Percentiles rank a stretch among this genome's conserved stretches.
Evolutionary conservation across 2,888 invertebrate species (phyloP).

Genomic region (Agrotis segetum): DNA sequence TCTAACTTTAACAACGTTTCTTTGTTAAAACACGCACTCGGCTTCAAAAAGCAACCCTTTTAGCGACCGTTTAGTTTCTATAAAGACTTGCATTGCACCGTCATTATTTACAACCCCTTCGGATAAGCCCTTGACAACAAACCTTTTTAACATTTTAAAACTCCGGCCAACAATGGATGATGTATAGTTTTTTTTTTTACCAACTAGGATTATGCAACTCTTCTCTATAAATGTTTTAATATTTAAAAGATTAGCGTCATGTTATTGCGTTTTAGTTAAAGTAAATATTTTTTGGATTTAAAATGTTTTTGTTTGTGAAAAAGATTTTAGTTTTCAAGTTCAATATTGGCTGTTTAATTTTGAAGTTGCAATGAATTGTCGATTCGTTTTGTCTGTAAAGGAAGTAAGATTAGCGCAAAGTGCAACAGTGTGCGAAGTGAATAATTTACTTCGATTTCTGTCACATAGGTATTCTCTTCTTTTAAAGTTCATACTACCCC

Average conservation of each 20-base stretch:
- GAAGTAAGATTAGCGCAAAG: background rate
- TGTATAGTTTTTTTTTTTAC: constrained; percentile 83
- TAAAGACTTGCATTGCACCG: constrained; percentile 87
- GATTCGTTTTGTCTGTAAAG: background rate
- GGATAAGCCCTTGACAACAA: constrained; percentile 88
- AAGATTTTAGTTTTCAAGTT: constrained; percentile 63
- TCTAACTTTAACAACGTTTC: constrained; percentile 15
- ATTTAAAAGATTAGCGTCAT: constrained; percentile 90
- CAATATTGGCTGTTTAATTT: constrained; percentile 27
- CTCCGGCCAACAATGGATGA: constrained; percentile 84
- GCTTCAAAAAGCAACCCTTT: constrained; percentile 68
- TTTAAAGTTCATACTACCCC: background rate
- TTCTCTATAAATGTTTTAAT: constrained; percentile 89
- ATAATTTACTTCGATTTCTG: background rate
- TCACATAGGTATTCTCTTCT: background rate
- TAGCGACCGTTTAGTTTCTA: constrained; percentile 85
- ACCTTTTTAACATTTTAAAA: constrained; percentile 90
- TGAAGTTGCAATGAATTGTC: background rate
- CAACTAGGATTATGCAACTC: constrained; percentile 80
- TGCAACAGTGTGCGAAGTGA: background rate
- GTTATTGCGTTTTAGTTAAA: constrained; percentile 75
- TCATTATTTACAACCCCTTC: constrained; percentile 91
- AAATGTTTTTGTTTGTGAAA: constrained; percentile 78
- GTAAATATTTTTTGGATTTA: constrained; percentile 80
- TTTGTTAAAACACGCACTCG: constrained; percentile 52